phyloP scores from a whole-genome alignment of 2,888 invertebrate species.

The Lasius platythorax region DNA sequence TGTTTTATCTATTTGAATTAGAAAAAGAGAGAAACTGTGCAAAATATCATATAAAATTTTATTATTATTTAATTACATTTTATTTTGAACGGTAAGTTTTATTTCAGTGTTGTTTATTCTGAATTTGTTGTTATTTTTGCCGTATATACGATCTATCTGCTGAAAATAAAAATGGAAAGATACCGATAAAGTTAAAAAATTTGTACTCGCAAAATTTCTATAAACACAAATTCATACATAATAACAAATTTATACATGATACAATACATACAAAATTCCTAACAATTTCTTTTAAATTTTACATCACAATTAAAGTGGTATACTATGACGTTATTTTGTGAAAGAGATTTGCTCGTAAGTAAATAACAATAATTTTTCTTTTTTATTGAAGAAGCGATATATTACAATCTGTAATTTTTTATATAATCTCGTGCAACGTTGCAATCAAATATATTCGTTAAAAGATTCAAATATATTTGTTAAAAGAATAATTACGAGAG shows the following conservation, averaged over 20 bases:
- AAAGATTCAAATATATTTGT: neutral
- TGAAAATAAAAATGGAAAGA: neutral
- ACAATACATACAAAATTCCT: neutral
- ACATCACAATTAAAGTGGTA: neutral
- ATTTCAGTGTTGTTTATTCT: neutral
- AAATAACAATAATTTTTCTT: neutral
- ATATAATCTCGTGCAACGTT: neutral
- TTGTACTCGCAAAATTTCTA: neutral
- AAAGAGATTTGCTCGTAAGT: too few relatives aligned
- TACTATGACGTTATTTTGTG: too few relatives aligned
- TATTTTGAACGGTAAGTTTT: neutral
- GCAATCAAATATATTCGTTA: neutral
- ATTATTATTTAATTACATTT: neutral
- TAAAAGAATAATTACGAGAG: neutral
- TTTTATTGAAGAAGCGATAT: neutral
- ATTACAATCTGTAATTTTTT: neutral
- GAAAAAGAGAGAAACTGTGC: neutral
- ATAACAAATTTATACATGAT: too few relatives aligned
- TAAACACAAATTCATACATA: too few relatives aligned
- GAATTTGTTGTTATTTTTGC: neutral
- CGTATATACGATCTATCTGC: neutral
- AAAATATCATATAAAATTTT: neutral
- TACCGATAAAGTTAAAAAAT: neutral
- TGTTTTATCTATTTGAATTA: neutral
- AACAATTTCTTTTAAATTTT: neutral